Conservation (phyloP, 1,140 invertebrate genomes). For the Polypedilum pembai region DNA sequence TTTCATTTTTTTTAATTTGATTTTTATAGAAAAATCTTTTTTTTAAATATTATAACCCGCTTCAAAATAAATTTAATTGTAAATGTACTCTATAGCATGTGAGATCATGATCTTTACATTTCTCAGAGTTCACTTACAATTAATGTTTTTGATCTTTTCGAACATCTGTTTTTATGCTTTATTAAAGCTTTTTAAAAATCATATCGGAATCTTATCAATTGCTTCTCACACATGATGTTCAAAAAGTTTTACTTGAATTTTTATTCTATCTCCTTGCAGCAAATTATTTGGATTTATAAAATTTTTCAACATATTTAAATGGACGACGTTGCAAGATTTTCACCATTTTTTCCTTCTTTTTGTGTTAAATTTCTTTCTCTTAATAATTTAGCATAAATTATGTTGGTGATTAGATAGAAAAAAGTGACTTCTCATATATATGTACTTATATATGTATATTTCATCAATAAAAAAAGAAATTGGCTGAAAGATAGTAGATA, state of each 20-base stretch:
- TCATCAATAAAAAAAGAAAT: not conserved
- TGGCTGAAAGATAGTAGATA: no score
- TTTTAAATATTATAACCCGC: not conserved
- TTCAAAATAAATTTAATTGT: not conserved
- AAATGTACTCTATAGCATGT: not conserved
- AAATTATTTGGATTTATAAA: not conserved
- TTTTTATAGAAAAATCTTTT: conserved; percentile 16
- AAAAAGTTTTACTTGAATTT: not conserved
- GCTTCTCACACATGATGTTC: not conserved
- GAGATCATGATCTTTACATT: not conserved
- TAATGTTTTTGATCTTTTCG: conserved; percentile 2
- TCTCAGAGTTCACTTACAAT: not conserved
- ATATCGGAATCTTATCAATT: conserved; percentile 18
- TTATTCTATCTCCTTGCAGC: not conserved
- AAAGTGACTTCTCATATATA: no score
- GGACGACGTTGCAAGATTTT: not conserved
- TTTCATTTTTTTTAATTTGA: conserved; percentile 19
- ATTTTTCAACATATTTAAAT: not conserved
- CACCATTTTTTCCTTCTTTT: not conserved
- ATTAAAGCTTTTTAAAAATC: conserved; percentile 14
- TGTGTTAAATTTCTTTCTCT: not conserved
- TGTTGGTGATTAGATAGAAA: no score
- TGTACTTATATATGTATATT: not conserved
- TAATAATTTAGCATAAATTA: not conserved
- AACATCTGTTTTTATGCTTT: conserved; percentile 12